Conservation (phyloP, 2,888 invertebrate species). For the Plebejus melissa region DNA sequence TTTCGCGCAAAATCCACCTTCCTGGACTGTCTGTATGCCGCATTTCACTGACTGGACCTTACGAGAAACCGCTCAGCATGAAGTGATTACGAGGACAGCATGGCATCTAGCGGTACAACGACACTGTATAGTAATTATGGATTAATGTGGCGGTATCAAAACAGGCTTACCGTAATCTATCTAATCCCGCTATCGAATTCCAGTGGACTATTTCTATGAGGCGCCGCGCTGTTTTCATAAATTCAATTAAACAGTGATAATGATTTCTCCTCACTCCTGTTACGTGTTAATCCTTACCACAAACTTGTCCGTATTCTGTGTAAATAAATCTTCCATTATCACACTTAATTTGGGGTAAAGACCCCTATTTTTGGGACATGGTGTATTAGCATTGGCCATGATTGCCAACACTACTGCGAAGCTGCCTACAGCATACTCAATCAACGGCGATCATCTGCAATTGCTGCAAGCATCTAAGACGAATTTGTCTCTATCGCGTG, state of each 20-base stretch:
- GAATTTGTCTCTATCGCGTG: too few relatives aligned
- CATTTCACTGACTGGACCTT: background rate
- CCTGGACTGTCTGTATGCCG: too few relatives aligned
- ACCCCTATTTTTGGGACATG: too few relatives aligned
- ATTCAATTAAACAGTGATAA: background rate
- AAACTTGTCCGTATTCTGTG: too few relatives aligned
- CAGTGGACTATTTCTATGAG: conserved; percentile 3
- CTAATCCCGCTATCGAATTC: conserved; percentile 17
- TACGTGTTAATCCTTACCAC: background rate
- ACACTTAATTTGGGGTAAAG: background rate
- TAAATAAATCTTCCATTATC: background rate
- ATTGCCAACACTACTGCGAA: too few relatives aligned
- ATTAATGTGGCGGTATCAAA: conserved; percentile 2
- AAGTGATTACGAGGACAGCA: background rate
- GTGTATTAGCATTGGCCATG: too few relatives aligned
- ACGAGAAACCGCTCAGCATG: background rate
- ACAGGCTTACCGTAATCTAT: conserved; percentile 24
- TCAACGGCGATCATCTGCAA: background rate
- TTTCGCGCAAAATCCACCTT: too few relatives aligned
- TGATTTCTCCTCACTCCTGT: background rate
- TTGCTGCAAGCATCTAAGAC: background rate
- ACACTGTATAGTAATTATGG: conserved; percentile 32
- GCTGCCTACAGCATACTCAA: too few relatives aligned
- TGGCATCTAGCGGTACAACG: conserved; percentile 4
- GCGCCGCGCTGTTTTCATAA: background rate